Percentiles rank a stretch among this genome's conserved stretches.
Conservation (phyloP, 1,140 invertebrate species). For the Laupala kohalensis region DNA sequence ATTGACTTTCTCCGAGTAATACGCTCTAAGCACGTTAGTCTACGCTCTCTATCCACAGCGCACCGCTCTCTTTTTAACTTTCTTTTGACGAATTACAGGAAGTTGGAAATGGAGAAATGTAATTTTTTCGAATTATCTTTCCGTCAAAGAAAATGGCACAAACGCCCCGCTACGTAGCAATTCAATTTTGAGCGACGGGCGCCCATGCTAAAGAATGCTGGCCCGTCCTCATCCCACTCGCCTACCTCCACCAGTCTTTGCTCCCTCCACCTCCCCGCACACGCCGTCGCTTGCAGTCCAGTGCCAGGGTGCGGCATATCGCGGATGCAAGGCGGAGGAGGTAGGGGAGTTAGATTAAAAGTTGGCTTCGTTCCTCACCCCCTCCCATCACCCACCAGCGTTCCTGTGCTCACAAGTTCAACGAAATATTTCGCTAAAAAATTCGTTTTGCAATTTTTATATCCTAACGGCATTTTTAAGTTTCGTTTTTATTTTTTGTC, state of each 20-base stretch:
- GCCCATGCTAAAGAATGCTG: background rate
- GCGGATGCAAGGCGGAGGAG: background rate
- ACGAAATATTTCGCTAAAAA: background rate
- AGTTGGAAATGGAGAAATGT: slow-evolving; percentile 15
- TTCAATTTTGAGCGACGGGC: background rate
- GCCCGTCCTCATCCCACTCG: background rate
- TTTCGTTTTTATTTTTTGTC: background rate
- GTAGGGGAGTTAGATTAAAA: background rate
- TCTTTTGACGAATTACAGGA: slow-evolving; percentile 16
- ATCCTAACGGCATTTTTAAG: background rate
- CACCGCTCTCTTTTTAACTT: background rate
- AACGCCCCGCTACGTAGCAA: slow-evolving; percentile 6
- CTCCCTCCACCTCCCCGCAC: background rate
- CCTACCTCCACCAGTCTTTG: no score
- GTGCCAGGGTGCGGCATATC: background rate
- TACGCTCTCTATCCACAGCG: background rate
- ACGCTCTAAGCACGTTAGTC: background rate
- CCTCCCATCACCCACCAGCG: background rate
- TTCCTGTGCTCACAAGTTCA: background rate
- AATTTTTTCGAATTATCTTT: slow-evolving; percentile 15
- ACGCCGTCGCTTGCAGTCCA: background rate
- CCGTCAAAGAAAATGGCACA: slow-evolving; percentile 12
- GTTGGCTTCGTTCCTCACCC: no score
- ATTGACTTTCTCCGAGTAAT: background rate
- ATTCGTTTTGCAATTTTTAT: background rate